phyloP scores from a whole-genome alignment of 2,888 invertebrate species.

The Apotomis capreana region DNA sequence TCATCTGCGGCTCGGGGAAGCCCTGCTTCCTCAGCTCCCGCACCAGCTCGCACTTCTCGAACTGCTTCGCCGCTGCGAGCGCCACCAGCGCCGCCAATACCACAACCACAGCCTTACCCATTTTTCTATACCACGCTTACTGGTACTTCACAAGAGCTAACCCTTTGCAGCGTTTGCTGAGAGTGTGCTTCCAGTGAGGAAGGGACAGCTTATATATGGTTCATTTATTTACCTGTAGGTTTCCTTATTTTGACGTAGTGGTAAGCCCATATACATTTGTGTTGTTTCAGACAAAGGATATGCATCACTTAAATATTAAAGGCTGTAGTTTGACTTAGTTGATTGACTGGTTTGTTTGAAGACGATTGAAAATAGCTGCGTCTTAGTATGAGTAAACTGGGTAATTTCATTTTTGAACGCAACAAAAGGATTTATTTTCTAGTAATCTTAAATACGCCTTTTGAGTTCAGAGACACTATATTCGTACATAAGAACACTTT shows the following conservation, averaged over 20 bases:
- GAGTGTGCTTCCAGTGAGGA: constrained; percentile 3
- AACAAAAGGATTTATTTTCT: no score
- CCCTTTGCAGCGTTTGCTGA: not conserved
- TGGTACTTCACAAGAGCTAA: not conserved
- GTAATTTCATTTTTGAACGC: no score
- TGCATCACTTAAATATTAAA: not conserved
- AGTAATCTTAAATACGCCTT: no score
- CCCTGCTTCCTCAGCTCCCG: constrained; percentile 44
- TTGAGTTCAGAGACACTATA: no score
- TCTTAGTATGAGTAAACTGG: not conserved
- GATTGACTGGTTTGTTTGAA: not conserved
- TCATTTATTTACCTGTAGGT: constrained; percentile 18
- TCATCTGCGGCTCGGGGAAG: constrained; percentile 42
- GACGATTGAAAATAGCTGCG: not conserved
- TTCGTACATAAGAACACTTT: no score
- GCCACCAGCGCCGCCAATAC: constrained; percentile 21
- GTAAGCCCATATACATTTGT: not conserved
- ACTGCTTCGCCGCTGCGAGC: constrained; percentile 28
- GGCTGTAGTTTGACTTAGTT: not conserved
- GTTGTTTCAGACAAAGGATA: not conserved
- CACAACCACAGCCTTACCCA: not conserved
- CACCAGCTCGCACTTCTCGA: constrained; percentile 45
- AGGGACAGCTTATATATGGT: constrained; percentile 10
- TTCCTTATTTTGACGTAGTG: constrained; percentile 12
- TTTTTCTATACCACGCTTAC: not conserved